Evolutionary conservation across 2,113 vertebrate genomes (phyloP).

Genomic region (Scopus umbretta): DNA sequence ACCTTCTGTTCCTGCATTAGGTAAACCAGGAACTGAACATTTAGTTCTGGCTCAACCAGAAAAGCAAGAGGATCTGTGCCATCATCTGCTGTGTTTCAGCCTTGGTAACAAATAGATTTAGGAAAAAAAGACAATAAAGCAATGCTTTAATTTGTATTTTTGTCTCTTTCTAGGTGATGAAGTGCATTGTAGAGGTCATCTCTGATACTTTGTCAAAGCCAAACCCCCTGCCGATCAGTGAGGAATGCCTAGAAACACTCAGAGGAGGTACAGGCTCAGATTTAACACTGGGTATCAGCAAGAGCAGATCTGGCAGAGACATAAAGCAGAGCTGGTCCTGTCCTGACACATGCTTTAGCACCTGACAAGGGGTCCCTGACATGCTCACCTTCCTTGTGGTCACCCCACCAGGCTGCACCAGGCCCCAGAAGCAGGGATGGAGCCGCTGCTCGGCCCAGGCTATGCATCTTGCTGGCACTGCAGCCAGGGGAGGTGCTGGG

Average conservation of each 20-base stretch:
- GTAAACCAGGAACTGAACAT: background rate
- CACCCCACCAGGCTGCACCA: background rate
- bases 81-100: background rate
- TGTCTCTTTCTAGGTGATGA: conserved; percentile 83
- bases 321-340: background rate
- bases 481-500: background rate
- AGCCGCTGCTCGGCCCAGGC: background rate
- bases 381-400: background rate
- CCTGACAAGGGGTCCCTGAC: background rate
- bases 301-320: background rate
- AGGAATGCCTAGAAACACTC: conserved; percentile 84
- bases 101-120: background rate
- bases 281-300: background rate
- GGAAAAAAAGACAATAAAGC: background rate
- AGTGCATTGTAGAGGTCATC: conserved; percentile 91
- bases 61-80: background rate
- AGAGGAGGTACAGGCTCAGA: conserved; percentile 76
- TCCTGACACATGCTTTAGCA: background rate
- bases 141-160: background rate
- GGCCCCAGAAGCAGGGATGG: background rate
- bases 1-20: background rate
- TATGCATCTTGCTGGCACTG: fast-evolving
- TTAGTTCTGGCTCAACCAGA: background rate
- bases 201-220: conserved; percentile 87
- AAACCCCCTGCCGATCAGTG: conserved; percentile 80